phyloP scores from a whole-genome alignment of 2,113 vertebrate genomes.

The Microcebus ravelobensis region DNA sequence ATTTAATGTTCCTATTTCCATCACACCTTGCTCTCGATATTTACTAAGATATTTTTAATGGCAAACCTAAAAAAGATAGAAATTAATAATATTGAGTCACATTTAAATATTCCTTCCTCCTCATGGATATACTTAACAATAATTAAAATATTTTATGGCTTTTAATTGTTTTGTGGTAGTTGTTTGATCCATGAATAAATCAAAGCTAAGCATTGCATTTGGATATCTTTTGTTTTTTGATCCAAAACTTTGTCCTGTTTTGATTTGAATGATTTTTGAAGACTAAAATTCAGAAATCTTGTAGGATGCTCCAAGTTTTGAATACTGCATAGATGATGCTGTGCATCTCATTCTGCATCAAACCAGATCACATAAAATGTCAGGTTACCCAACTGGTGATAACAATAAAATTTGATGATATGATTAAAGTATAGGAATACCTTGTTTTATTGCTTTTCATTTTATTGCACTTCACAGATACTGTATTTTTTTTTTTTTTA shows the following conservation, averaged over 20 bases:
- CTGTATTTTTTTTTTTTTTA: background rate
- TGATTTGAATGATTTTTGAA: background rate
- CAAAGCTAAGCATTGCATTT: background rate
- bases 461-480: background rate
- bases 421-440: background rate
- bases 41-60: background rate
- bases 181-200: background rate
- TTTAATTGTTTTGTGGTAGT: background rate
- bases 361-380: too few species aligned
- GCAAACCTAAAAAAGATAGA: background rate
- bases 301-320: too few species aligned
- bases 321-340: too few species aligned
- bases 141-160: background rate
- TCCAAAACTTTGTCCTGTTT: background rate
- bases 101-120: background rate
- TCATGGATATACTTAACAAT: background rate
- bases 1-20: background rate
- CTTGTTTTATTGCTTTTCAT: background rate
- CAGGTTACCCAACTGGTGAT: background rate
- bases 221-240: background rate
- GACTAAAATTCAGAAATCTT: background rate
- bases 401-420: background rate
- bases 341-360: background rate
- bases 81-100: background rate
- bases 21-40: background rate